Evolutionary conservation across 92 coral and sea anemone species (phyloP), one percentile per base, ranked within the genome.

Genomic region (Umimayanthus kanabou): DNA sequence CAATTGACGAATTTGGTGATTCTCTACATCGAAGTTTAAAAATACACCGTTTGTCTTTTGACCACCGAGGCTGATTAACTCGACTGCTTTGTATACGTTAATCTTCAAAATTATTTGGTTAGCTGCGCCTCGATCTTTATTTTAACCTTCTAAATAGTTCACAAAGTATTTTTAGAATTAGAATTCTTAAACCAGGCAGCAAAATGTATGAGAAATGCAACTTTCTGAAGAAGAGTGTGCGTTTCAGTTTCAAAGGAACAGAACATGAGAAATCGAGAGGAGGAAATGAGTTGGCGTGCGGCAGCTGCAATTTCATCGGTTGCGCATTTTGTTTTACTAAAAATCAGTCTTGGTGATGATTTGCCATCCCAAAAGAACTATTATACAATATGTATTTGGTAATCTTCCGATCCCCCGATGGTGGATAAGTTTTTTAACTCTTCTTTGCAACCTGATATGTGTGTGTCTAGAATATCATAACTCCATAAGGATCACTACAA

Each of bases 291-390:
- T 40, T 13, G 78, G 87, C 78, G 78, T 40, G 9, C 39, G 37
- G 70, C 87, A 83, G 77, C 87, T 69, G 87, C 26, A 67, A 16
- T 67, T 43, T 43, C 18, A 70, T 69, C 57, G 87, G 67, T 67
- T 83, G 87, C 67, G 30, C 87, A 83, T 50, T 83, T 83, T 18
- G 23, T 73, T 73, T 29, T 20, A 33, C 23, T 37, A 37, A 2
- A 20, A 18, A 7, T 25, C 7, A 61, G 25, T 13, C 1, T 61
- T 61, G 23, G 25, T 22, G 69, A 61, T 22, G 25, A 61, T 5
- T 61, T 57, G 65, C 11, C 65, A 61, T 53, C 18, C 58, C 58
- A 53, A 53, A 20, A 3, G 50, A 61, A 5, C 1, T 61, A 20
- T 4, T 20, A 20, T 23, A 5, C 69, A 23, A 57, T 14, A 57